These are phyloP conservation scores for Tricholauxania praeusta DNA, from an alignment of 2,888 invertebrate genomes.

Conservation along the genomic window DNA sequence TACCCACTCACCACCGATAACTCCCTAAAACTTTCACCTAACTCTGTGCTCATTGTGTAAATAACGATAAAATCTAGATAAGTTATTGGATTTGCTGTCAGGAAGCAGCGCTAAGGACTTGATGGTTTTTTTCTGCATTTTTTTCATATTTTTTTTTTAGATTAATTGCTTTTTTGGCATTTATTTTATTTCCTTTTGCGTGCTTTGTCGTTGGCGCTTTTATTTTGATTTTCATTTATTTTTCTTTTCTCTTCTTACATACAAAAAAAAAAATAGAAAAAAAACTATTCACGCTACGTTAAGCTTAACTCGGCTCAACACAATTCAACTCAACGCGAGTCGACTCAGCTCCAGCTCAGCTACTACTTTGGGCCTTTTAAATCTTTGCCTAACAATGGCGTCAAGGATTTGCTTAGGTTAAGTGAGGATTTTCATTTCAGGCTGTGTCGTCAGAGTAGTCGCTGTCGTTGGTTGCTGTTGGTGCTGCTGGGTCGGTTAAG, in stretches of 20 bases:
- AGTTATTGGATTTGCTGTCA: slow-evolving; percentile 66
- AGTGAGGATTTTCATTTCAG: slow-evolving; percentile 30
- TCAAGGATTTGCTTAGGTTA: slow-evolving; percentile 33
- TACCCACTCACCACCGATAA: not conserved
- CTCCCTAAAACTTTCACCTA: slow-evolving; percentile 4
- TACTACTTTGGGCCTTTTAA: slow-evolving; percentile 25
- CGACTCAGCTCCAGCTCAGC: not conserved
- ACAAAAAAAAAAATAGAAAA: too few species aligned
- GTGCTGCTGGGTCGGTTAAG: not conserved
- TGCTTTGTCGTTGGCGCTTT: not conserved
- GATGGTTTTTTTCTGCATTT: slow-evolving; percentile 33
- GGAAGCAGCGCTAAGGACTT: slow-evolving; percentile 59
- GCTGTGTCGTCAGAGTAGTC: not conserved
- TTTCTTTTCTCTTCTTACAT: not conserved
- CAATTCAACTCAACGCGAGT: not conserved
- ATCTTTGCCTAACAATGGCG: slow-evolving; percentile 32
- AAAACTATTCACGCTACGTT: slow-evolving; percentile 1
- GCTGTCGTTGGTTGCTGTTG: not conserved
- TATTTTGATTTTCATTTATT: slow-evolving; percentile 8
- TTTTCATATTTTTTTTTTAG: slow-evolving; percentile 50
- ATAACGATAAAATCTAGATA: slow-evolving; percentile 65
- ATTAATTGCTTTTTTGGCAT: slow-evolving; percentile 62
- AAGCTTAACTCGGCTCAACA: too few species aligned
- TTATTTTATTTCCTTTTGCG: slow-evolving; percentile 24
- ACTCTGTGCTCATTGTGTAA: slow-evolving; percentile 49